Evolutionary conservation across 2,888 invertebrate genomes (phyloP), one percentile per base, ranked within the genome.

Genomic region (Acanthosepion esculentum): DNA sequence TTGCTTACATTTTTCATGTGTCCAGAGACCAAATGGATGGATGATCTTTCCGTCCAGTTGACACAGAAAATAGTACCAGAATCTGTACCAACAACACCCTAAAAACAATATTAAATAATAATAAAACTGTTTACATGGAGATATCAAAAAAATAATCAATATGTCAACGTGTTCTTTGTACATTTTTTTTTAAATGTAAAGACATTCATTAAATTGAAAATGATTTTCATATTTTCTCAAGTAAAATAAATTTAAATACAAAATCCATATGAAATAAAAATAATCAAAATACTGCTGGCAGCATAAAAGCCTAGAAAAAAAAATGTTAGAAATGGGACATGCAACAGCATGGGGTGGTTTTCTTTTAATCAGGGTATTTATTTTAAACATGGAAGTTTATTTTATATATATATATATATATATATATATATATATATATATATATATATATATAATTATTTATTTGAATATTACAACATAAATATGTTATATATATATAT

Each of bases 21-120:
- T 94, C 97, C 97, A 48, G 97, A 97, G 26, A 97, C 97, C 26
- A 97, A 96, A 94, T 97, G 95, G 55, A 97, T 97, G 95, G 97
- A 97, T 41, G 97, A 96, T 94, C 97, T 96, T 95, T 97, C 97
- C 92, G 96, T 95, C 97, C 97, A 97, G 96, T 97, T 97, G 93
- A 97, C 97, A 95, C 97, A 97, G 97, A 97, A 97, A 94, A 97
- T 95, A n/a, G 97, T 97, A 59, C 97, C 97, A 94, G 96, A 95
- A 94, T 95, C 96, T 92, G 97, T 97, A 33, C 97, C 97, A 3
- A 97, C 97, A 95, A 97, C 97, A 10, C 97, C 97, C 97, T 97
- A 95, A 94, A 18, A 26, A 33, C 8, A 92, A 92, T 26, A 92
- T 12, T 15, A 78, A n/a, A 78, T 15, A n/a, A 78, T 15, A n/a